phyloP scores from a whole-genome alignment of 2,113 vertebrate species.

The Hyaena hyaena region DNA sequence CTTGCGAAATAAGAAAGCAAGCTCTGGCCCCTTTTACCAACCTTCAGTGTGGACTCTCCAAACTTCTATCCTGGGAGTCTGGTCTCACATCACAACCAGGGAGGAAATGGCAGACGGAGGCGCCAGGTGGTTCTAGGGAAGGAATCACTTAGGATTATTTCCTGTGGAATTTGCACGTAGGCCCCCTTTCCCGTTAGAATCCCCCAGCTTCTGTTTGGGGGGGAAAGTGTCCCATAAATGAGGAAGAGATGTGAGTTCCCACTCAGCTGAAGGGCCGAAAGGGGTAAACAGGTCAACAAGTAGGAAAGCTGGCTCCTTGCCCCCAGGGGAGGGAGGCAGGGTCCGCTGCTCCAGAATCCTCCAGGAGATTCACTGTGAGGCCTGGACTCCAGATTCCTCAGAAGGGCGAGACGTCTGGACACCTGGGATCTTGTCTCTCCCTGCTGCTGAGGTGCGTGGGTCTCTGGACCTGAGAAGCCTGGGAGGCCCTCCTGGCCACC shows the following conservation, averaged over 20 bases:
- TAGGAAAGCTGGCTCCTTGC: background rate
- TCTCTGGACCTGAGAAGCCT: background rate
- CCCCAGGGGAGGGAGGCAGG: background rate
- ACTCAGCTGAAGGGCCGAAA: background rate
- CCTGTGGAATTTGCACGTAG: background rate
- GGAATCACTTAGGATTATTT: background rate
- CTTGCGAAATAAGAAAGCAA: background rate
- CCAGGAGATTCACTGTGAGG: background rate
- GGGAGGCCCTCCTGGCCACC: conserved; percentile 1
- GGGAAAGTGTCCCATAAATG: background rate
- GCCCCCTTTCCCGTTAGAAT: background rate
- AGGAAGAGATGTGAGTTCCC: background rate
- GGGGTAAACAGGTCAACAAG: background rate
- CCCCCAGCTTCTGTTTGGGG: background rate
- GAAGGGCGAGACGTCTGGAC: background rate
- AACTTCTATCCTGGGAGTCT: background rate
- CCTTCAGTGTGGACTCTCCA: background rate
- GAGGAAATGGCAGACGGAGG: background rate
- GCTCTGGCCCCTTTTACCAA: background rate
- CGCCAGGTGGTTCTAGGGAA: background rate
- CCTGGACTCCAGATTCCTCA: background rate
- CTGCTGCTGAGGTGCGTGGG: background rate
- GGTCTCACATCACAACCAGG: background rate
- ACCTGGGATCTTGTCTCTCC: background rate
- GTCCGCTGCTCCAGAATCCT: background rate